Percentiles rank a stretch among this genome's conserved stretches.
phyloP scores from a whole-genome alignment of 2,797 vertebrate genomes.

The Apogon hyalosoma region DNA sequence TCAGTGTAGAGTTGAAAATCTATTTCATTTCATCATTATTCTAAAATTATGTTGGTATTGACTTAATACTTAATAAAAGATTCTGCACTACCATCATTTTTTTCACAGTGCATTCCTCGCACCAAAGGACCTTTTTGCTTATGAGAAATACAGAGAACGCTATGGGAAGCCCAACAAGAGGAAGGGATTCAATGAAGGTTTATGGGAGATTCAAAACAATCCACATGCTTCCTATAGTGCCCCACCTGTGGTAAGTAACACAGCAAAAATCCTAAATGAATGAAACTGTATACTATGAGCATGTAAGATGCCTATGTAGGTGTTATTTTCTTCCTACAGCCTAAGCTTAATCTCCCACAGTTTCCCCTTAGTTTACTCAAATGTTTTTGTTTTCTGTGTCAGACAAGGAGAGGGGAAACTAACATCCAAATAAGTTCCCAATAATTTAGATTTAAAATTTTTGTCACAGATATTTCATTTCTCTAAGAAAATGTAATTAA shows the following conservation, averaged over 20 bases:
- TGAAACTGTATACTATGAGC: too few species aligned
- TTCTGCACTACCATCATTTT: neutral
- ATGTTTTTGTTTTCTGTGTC: too few species aligned
- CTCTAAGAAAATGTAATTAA: neutral
- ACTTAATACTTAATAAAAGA: too few species aligned
- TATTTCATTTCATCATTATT: neutral
- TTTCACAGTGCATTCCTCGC: conserved; percentile 93
- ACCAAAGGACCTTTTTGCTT: conserved; percentile 95
- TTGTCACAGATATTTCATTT: neutral
- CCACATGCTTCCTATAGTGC: conserved; percentile 96
- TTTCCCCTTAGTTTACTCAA: too few species aligned
- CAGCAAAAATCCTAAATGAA: neutral
- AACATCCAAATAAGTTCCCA: too few species aligned
- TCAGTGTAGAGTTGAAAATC: too few species aligned
- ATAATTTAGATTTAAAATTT: too few species aligned
- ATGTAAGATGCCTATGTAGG: too few species aligned
- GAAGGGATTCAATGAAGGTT: conserved; percentile 98
- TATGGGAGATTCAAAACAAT: conserved; percentile 99
- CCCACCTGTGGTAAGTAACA: conserved; percentile 88
- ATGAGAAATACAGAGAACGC: conserved; percentile 95
- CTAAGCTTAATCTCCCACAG: too few species aligned
- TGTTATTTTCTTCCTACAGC: too few species aligned
- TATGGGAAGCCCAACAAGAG: conserved; percentile 98
- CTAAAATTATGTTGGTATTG: too few species aligned
- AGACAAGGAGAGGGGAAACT: too few species aligned